These are phyloP conservation scores for Rhyacophila evoluta DNA, from an alignment of 2,888 invertebrate species.

Conservation along the genomic window DNA sequence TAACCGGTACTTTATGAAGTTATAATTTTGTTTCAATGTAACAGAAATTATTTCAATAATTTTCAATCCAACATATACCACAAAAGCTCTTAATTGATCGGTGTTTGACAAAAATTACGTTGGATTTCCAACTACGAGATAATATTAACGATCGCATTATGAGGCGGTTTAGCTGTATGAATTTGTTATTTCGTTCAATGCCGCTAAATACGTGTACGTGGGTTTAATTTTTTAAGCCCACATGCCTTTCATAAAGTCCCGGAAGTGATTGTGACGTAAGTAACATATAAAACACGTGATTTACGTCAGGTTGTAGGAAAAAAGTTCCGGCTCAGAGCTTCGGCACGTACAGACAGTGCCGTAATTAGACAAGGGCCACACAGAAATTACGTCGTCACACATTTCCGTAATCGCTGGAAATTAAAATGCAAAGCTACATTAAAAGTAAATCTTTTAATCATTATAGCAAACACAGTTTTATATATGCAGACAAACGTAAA, in stretches of 20 bases:
- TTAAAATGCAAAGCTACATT: not conserved
- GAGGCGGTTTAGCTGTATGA: not conserved
- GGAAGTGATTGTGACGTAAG: conserved; percentile 19
- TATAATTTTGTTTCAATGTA: too few relatives aligned
- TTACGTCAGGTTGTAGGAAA: not conserved
- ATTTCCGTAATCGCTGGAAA: not conserved
- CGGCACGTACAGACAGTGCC: conserved; percentile 3
- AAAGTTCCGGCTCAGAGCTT: conserved; percentile 20
- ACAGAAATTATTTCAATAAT: too few relatives aligned
- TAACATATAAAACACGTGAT: conserved; percentile 12
- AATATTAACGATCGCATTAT: not conserved
- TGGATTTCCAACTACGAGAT: not conserved
- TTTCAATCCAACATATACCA: too few relatives aligned
- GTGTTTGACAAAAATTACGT: not conserved
- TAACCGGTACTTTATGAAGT: too few relatives aligned
- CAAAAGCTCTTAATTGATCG: not conserved
- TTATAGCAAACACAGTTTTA: too few relatives aligned
- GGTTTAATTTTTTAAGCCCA: conserved; percentile 3
- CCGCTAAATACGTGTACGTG: not conserved
- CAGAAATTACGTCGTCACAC: not conserved
- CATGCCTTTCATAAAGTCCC: not conserved
- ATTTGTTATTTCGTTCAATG: not conserved
- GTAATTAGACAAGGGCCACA: conserved; percentile 8
- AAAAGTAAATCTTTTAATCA: not conserved
- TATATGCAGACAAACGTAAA: too few relatives aligned